A percentile compares a stretch with the other conserved stretches of the same genome.
phyloP scores from a whole-genome alignment of 2,797 vertebrate species.

The Vireo griseus region DNA sequence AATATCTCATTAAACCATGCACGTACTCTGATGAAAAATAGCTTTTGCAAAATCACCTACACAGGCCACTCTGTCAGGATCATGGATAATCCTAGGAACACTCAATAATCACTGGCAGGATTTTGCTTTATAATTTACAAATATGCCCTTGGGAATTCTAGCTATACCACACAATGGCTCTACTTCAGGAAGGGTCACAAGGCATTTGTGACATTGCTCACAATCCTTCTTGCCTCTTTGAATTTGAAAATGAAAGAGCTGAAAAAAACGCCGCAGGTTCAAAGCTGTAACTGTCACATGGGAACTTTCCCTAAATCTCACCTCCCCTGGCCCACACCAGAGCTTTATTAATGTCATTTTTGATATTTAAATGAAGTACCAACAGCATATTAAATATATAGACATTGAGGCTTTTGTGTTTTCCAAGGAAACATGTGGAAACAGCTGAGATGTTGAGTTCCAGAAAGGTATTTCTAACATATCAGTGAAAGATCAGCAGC shows the following conservation, averaged over 20 bases:
- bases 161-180: background rate
- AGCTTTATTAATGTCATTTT: background rate
- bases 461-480: background rate
- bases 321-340: background rate
- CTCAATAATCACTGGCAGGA: background rate
- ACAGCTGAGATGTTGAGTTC: background rate
- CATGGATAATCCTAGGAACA: slow-evolving; percentile 5
- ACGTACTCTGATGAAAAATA: background rate
- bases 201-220: background rate
- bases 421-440: background rate
- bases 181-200: background rate
- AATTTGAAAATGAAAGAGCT: background rate
- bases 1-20: background rate
- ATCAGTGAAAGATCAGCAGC: background rate
- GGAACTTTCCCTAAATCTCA: background rate
- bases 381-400: background rate
- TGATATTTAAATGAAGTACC: background rate
- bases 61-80: background rate
- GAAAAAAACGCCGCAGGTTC: background rate
- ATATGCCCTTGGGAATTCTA: background rate
- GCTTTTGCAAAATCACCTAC: slow-evolving; percentile 1
- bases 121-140: background rate
- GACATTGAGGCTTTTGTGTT: background rate
- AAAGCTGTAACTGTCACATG: background rate
- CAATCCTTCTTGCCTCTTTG: background rate